Conservation (phyloP, 2,113 vertebrate genomes). For the Pionites leucogaster region DNA sequence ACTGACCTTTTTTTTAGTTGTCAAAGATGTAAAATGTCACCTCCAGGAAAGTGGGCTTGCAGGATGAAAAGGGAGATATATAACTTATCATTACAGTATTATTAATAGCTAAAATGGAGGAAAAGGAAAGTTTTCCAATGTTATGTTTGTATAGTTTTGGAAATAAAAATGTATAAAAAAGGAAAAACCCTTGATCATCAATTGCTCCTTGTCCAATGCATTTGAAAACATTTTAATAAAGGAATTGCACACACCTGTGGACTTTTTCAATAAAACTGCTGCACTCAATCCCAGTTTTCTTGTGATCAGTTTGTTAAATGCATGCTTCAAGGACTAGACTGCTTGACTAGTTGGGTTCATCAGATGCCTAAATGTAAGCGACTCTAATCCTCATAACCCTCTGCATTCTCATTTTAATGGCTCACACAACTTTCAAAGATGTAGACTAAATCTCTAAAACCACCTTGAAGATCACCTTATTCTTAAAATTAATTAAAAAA, state of each 20-base stretch:
- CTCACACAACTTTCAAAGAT: background rate
- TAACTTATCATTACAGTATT: constrained; percentile 52
- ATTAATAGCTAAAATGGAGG: constrained; percentile 35
- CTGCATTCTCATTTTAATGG: background rate
- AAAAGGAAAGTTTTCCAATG: constrained; percentile 64
- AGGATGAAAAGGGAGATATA: constrained; percentile 41
- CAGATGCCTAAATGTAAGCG: background rate
- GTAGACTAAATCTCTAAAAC: background rate
- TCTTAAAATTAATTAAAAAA: background rate
- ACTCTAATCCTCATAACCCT: background rate
- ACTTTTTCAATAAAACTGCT: constrained; percentile 95
- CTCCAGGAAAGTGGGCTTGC: constrained; percentile 55
- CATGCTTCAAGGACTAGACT: background rate
- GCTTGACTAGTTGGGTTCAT: background rate
- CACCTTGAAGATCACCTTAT: background rate
- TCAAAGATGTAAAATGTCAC: constrained; percentile 71
- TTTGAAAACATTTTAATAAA: constrained; percentile 85
- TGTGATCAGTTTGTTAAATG: constrained; percentile 17
- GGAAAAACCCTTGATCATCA: constrained; percentile 61
- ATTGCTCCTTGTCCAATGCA: constrained; percentile 73
- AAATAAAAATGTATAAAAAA: constrained; percentile 70
- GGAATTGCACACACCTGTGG: constrained; percentile 85
- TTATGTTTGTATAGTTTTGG: constrained; percentile 74
- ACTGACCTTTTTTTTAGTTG: constrained; percentile 73
- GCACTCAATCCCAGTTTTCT: constrained; percentile 70